phyloP scores from a whole-genome alignment of 2,888 invertebrate genomes.

The Conistra vaccinii region DNA sequence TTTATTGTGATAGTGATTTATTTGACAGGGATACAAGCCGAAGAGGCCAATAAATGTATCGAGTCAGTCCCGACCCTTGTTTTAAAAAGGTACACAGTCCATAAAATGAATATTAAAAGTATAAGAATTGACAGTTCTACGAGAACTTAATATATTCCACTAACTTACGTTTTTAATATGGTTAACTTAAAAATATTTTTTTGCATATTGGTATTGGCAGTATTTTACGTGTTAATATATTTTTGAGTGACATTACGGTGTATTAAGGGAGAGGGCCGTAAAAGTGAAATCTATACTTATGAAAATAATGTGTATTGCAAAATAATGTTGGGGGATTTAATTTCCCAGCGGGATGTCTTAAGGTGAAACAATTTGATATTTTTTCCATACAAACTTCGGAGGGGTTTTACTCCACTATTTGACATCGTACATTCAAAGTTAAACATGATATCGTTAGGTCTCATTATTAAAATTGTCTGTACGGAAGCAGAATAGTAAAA shows the following conservation, averaged over 20 bases:
- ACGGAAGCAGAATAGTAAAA: too few species aligned
- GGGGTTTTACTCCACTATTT: too few species aligned
- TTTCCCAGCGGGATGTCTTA: conserved; percentile 70
- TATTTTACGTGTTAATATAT: conserved; percentile 54
- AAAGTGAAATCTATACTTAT: conserved; percentile 28
- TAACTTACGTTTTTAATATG: conserved; percentile 58
- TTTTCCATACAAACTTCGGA: too few species aligned
- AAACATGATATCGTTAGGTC: too few species aligned
- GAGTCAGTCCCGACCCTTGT: conserved; percentile 83
- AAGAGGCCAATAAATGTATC: conserved; percentile 85
- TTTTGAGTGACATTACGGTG: conserved; percentile 35
- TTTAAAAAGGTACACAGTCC: conserved; percentile 72
- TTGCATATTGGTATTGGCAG: conserved; percentile 39
- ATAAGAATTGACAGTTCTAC: conserved; percentile 76
- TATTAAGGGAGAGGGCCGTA: conserved; percentile 14
- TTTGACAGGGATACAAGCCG: conserved; percentile 83
- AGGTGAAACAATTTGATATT: too few species aligned
- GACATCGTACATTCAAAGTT: too few species aligned
- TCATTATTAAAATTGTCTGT: too few species aligned
- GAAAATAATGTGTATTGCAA: conserved; percentile 53
- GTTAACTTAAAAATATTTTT: conserved; percentile 43
- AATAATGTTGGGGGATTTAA: conserved; percentile 70
- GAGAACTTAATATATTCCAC: conserved; percentile 70
- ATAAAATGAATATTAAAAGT: conserved; percentile 73
- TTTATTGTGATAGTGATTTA: conserved; percentile 87